Percentiles rank a stretch among this genome's conserved stretches.
phyloP scores from a whole-genome alignment of 2,888 invertebrate species.

The Ornithoptera priamus region DNA sequence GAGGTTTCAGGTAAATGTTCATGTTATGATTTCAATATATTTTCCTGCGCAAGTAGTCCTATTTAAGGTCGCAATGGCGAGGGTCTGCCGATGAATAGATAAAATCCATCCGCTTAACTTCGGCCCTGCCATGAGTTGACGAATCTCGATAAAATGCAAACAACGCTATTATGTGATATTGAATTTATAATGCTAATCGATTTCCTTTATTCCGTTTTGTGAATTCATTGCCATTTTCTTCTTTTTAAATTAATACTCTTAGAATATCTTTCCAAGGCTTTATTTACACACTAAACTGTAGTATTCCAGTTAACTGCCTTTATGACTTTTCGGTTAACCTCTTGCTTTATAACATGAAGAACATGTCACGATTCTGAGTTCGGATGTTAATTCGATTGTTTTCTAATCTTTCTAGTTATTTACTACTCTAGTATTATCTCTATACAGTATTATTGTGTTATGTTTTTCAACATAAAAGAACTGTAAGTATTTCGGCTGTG shows the following conservation, averaged over 20 bases:
- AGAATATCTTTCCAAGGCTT: not conserved
- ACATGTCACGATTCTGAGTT: no score
- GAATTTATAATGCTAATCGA: slow-evolving; percentile 34
- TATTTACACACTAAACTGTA: not conserved
- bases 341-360: no score
- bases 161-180: slow-evolving; percentile 39
- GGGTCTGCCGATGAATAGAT: slow-evolving; percentile 71
- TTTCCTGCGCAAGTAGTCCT: slow-evolving; percentile 73
- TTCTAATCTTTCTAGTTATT: no score
- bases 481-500: no score
- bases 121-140: slow-evolving; percentile 68
- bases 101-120: slow-evolving; percentile 70
- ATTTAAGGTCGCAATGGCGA: slow-evolving; percentile 61
- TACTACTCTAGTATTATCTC: no score
- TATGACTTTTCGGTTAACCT: no score
- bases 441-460: no score
- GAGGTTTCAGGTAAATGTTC: slow-evolving; percentile 60
- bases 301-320: no score
- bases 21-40: slow-evolving; percentile 77
- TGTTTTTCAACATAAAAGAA: no score
- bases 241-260: slow-evolving; percentile 13
- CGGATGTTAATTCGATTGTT: no score
- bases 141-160: slow-evolving; percentile 56
- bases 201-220: slow-evolving; percentile 18
- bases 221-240: not conserved